Evolutionary conservation across 2,888 invertebrate species (phyloP), one percentile per base, ranked within the genome.

Genomic region (Agonopterix alstromeriana): DNA sequence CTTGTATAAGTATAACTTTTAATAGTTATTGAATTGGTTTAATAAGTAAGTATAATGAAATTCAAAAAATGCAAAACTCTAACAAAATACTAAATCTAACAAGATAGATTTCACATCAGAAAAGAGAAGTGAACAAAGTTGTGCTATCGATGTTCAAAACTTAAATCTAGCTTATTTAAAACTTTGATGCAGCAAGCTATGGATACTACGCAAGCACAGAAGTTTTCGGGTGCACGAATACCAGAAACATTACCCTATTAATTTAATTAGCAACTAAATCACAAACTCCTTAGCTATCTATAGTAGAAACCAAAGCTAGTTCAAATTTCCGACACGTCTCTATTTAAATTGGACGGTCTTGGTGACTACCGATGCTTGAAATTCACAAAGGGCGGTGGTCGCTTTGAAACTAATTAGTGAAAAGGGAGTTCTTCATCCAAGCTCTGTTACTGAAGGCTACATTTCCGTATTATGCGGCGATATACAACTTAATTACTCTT

Each of bases 101-200:
- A 3, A 5, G 27, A 27, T 27, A 1, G 7, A 7, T 27, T 27
- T 27, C 27, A 27, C 27, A 27, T 27, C 27, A 27, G 27, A 27
- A 27, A 27, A 27, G 27, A 7, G 27, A 27, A 7, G 27, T 27
- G 0, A 7, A 27, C 17, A 27, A 27, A 27, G 52, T 54, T 36
- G 38, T 38, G 9, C 9, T 5, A 38, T 38, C 38, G 38, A 10
- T 38, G 10, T 38, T n/a, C 2, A 38, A 36, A n/a, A 38, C 38
- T 38, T 38, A 38, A n/a, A 38, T 38, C 38, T 38, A 38, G n/a
- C 38, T n/a, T n/a, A 38, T 5, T 38, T n/a, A 9, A 38, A 73
- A 80, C 67, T 79, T 85, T 86, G 88, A 87, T 88, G 88, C 88
- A 88, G 88, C 88, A 88, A 87, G 86, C 87, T 80, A 76, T 75